Base-by-base conservation (phyloP, 2,113 vertebrate species). In the Archilochus colubris region DNA sequence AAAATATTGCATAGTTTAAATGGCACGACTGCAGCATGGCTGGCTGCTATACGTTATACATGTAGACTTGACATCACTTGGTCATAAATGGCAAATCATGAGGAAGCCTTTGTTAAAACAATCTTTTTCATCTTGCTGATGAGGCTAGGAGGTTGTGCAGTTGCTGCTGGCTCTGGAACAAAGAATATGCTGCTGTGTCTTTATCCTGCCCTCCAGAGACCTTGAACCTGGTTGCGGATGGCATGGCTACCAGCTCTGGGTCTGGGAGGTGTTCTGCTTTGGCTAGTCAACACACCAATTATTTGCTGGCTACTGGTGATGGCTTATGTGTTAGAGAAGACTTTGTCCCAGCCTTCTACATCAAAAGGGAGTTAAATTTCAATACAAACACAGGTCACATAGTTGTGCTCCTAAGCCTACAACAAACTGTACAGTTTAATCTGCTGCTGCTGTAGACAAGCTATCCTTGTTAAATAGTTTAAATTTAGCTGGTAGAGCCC, bases 331-430 rank as follows among this genome's bases (percentile, higher is more conserved):
- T 15, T 69, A 40, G 8, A 58, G 43, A 70, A 51, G 64, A 31
- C 55, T 87, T 88, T 94, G 59, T 63, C 28, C 43, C 33, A 88
- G 33, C 14, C 33, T 55, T 86, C 89, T 94, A 74, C 10, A 21
- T 91, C 85, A 94, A 88, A 91, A 67, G 14, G 36, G 77, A 95
- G 94, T 96, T 94, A 91, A 90, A 94, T 91, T 89, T 82, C 89
- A 85, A 0, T 85, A 48, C 55, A 89, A 95, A 88, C 76, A 91
- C n/a, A 53, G 75, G 70, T 64, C 89, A 23, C 38, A 70, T 58
- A 36, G 70, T 63, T 94, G 63, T 91, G 75, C 51, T n/a, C 44
- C 86, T 94, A 86, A 93, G 73, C 72, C 40, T 88, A 55, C 51
- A 55, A 75, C 28, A 92, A 83, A 75, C 36, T 38, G 31, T 82